phyloP scores from a whole-genome alignment of 2,113 vertebrate species.

The Python bivittatus region DNA sequence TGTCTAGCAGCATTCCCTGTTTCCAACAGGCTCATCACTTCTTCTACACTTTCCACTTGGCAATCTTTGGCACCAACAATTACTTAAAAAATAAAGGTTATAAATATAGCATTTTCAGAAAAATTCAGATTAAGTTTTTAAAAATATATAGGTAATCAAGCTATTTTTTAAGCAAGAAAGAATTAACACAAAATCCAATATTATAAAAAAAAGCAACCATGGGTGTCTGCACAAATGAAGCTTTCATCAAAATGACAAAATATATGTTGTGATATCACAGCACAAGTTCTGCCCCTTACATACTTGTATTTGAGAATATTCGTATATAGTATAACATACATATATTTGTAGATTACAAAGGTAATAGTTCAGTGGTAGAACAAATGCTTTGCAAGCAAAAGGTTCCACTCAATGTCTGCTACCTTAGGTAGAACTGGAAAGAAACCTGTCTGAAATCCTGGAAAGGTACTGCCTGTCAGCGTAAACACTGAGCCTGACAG shows the following conservation, averaged over 20 bases:
- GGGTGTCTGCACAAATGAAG: neutral
- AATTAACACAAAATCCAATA: neutral
- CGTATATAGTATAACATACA: neutral
- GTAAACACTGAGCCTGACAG: neutral
- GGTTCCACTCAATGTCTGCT: neutral
- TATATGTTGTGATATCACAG: neutral
- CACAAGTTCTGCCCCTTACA: neutral
- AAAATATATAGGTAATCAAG: constrained; percentile 24
- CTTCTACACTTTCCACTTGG: constrained; percentile 79
- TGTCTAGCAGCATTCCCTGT: constrained; percentile 82
- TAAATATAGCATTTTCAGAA: constrained; percentile 28
- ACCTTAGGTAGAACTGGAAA: neutral
- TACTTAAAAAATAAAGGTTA: constrained; percentile 73
- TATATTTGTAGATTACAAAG: neutral
- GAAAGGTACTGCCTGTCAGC: neutral
- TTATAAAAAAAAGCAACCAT: neutral
- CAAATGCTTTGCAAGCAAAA: neutral
- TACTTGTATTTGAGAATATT: neutral
- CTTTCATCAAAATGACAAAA: neutral
- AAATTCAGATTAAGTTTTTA: constrained; percentile 30
- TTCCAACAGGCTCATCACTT: constrained; percentile 82
- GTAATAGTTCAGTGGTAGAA: neutral
- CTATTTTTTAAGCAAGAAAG: neutral
- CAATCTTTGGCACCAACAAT: constrained; percentile 87
- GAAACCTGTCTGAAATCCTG: neutral